Evolutionary conservation across 2,113 vertebrate genomes (phyloP), one percentile per base, ranked within the genome.

Genomic region (Leptobrachium leishanense): DNA sequence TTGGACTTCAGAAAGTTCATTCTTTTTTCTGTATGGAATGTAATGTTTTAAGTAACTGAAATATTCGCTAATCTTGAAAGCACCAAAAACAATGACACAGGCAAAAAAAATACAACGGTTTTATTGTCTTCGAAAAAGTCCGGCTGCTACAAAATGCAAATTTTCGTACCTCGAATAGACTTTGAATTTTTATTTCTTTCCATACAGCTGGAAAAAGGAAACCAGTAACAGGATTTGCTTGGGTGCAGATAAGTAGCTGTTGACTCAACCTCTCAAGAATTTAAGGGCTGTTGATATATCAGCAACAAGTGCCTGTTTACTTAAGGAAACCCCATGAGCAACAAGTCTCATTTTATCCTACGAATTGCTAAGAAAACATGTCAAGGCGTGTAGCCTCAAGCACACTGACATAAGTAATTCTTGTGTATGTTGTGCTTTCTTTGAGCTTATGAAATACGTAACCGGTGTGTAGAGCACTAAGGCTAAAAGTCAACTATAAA

Each of bases 241-340:
- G 67, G 43, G 15, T 5, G 68, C 72, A 74, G 78, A 12, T 81
- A 72, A 81, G 5, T 78, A 40, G 81, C 43, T 67, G 68, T 57
- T 84, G 75, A 74, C 74, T 20, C 2, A 50, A n/a, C 50, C 77
- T 63, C 31, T 82, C 46, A 79, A 68, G 73, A 84, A 76, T 31
- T 53, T 41, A 81, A 74, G 31, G 79, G 62, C 11, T 82, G 72
- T 73, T 81, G 63, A 76, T 82, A 68, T 65, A 72, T 83, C 63
- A 77, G 62, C 46, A 83, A 13, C 82, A 82, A 74, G 53, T 79
- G 77, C 64, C 44, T 83, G 40, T 84, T 84, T 84, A 43, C n/a
- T 43, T 74, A 72, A 68, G 46, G 64, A 80, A 77, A 59, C 74
- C 20, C 43, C 59, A 40, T 82, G 74, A 79, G 75, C 82, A 63